Evolutionary conservation across 2,113 vertebrate genomes (phyloP).

Genomic region (Salvator merianae): DNA sequence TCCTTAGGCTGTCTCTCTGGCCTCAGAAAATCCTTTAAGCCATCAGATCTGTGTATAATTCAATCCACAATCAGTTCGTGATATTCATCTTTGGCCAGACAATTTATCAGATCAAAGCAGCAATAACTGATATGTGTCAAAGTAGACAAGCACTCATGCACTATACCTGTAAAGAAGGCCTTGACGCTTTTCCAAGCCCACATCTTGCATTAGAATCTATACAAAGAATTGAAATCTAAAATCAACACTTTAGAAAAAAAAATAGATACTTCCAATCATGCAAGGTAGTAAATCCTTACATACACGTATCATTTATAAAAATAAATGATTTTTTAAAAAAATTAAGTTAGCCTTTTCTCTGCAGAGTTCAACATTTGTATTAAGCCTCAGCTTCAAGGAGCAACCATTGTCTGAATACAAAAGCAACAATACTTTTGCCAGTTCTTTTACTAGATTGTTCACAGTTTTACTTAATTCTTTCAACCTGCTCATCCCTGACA

Average conservation of each 20-base stretch:
- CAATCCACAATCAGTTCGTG: slow-evolving; percentile 65
- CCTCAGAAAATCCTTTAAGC: slow-evolving; percentile 84
- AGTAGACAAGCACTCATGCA: background rate
- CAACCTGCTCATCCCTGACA: background rate
- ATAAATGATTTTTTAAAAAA: no score
- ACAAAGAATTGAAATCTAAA: background rate
- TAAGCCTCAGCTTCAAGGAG: background rate
- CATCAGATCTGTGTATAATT: slow-evolving; percentile 69
- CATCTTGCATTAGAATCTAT: slow-evolving; percentile 11
- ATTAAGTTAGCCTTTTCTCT: background rate
- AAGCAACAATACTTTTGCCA: background rate
- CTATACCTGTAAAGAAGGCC: slow-evolving; percentile 34
- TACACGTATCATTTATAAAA: background rate
- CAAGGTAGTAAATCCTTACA: background rate
- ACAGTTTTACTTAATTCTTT: background rate
- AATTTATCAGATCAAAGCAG: slow-evolving; percentile 16
- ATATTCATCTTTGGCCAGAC: slow-evolving; percentile 79
- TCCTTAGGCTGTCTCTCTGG: slow-evolving; percentile 55
- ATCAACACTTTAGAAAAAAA: background rate
- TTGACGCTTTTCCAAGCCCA: background rate
- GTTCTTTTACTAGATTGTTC: background rate
- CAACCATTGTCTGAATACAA: slow-evolving; percentile 11
- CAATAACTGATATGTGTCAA: slow-evolving; percentile 3
- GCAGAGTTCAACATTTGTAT: background rate
- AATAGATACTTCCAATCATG: background rate